These are phyloP conservation scores for Harpagifer antarcticus DNA, from an alignment of 2,797 vertebrate species.

Conservation along the genomic window DNA sequence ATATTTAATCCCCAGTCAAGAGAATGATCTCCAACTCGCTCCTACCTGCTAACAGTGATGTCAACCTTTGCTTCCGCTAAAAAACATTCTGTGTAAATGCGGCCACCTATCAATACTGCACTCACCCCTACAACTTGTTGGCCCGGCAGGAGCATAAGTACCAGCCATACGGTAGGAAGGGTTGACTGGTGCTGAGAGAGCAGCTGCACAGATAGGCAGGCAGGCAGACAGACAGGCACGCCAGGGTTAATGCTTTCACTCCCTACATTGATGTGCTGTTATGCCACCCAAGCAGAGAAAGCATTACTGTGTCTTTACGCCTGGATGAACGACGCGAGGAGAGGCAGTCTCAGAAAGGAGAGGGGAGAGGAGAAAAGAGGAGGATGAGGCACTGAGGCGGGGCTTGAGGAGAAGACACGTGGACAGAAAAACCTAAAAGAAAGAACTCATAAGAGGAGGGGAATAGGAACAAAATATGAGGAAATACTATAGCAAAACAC, in stretches of 20 bases:
- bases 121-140: slow-evolving; percentile 79
- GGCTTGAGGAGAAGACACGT: slow-evolving; percentile 42
- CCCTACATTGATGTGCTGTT: slow-evolving; percentile 84
- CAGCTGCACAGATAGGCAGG: slow-evolving; percentile 59
- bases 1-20: slow-evolving; percentile 17
- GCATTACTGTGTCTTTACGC: slow-evolving; percentile 85
- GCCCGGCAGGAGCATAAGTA: slow-evolving; percentile 63
- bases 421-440: slow-evolving; percentile 33
- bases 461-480: slow-evolving; percentile 11
- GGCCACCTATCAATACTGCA: slow-evolving; percentile 65
- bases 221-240: slow-evolving; percentile 62
- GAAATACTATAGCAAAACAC: slow-evolving; percentile 21
- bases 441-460: slow-evolving; percentile 17
- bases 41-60: slow-evolving; percentile 59
- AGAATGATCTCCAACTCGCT: slow-evolving; percentile 55
- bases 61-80: slow-evolving; percentile 64
- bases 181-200: slow-evolving; percentile 70
- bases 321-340: slow-evolving; percentile 75
- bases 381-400: slow-evolving; percentile 54
- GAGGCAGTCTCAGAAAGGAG: slow-evolving; percentile 61
- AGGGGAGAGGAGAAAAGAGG: slow-evolving; percentile 51
- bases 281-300: slow-evolving; percentile 85
- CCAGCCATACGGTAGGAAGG: slow-evolving; percentile 62
- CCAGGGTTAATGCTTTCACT: slow-evolving; percentile 81
- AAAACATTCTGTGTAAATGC: slow-evolving; percentile 66